Conservation (phyloP, 2,113 vertebrate species). For the Erinaceus europaeus region DNA sequence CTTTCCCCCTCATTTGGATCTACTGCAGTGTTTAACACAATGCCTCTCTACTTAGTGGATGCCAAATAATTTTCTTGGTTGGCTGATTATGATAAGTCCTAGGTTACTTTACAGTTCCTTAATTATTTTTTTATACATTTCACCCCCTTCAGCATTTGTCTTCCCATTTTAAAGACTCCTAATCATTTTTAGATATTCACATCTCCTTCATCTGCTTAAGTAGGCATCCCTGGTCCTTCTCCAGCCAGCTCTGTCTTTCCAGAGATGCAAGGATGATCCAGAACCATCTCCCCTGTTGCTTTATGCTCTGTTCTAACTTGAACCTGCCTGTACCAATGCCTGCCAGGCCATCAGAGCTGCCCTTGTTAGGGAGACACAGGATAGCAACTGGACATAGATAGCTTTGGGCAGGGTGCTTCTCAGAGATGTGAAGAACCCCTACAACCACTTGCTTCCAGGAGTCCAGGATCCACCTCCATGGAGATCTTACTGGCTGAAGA, state of each 20-base stretch:
- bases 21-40: neutral
- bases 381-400: neutral
- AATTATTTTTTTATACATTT: constrained; percentile 9
- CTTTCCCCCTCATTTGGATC: neutral
- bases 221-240: neutral
- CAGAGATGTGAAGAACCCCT: constrained; percentile 14
- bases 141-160: neutral
- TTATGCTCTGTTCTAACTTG: neutral
- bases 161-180: constrained; percentile 30
- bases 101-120: neutral
- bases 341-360: neutral
- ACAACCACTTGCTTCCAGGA: neutral
- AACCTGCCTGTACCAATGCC: neutral
- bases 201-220: neutral
- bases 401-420: neutral
- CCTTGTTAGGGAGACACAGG: constrained; percentile 17
- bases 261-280: neutral
- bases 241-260: neutral
- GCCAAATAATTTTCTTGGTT: neutral
- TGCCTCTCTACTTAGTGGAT: neutral
- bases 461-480: neutral
- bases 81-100: neutral
- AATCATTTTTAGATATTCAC: neutral
- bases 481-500: neutral
- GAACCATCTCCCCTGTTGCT: neutral